Evolutionary conservation across 2,797 vertebrate species (phyloP).

Genomic region (Myripristis jacobus): DNA sequence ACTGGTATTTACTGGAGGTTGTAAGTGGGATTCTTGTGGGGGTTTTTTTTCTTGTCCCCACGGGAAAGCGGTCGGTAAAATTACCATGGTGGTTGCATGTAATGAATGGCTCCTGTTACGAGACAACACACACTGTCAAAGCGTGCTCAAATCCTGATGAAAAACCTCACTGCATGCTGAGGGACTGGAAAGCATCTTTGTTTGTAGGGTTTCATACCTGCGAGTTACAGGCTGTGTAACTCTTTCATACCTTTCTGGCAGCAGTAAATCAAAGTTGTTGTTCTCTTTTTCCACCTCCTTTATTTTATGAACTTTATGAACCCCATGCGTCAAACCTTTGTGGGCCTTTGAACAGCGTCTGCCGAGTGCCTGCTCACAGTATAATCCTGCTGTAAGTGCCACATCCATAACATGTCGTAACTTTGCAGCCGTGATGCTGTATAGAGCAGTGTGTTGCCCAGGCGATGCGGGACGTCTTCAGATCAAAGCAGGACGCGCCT

Average conservation of each 20-base stretch:
- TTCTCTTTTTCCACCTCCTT: constrained; percentile 40
- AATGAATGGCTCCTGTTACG: constrained; percentile 27
- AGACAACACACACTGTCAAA: constrained; percentile 3
- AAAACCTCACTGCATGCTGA: not conserved
- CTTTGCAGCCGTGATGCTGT: constrained; percentile 27
- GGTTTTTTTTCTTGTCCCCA: constrained; percentile 40
- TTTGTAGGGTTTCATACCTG: constrained; percentile 8
- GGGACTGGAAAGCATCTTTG: constrained; percentile 4
- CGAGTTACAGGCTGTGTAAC: constrained; percentile 14
- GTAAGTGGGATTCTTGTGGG: constrained; percentile 20
- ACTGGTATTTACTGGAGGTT: constrained; percentile 56
- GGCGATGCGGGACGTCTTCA: constrained; percentile 31
- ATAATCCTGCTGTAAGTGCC: constrained; percentile 22
- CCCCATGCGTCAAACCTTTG: constrained; percentile 43
- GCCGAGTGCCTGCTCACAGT: constrained; percentile 4
- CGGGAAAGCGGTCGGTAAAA: constrained; percentile 32
- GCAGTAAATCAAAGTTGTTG: constrained; percentile 57
- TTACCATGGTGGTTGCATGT: not conserved
- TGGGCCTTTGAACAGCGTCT: not conserved
- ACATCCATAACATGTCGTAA: constrained; percentile 54
- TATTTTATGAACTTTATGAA: constrained; percentile 58
- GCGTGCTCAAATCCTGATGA: constrained; percentile 4
- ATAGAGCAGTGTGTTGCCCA: constrained; percentile 16
- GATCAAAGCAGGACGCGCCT: constrained; percentile 44
- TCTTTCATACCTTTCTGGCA: constrained; percentile 35